Conservation (phyloP, 2,113 vertebrate genomes). For the Pelodiscus sinensis region DNA sequence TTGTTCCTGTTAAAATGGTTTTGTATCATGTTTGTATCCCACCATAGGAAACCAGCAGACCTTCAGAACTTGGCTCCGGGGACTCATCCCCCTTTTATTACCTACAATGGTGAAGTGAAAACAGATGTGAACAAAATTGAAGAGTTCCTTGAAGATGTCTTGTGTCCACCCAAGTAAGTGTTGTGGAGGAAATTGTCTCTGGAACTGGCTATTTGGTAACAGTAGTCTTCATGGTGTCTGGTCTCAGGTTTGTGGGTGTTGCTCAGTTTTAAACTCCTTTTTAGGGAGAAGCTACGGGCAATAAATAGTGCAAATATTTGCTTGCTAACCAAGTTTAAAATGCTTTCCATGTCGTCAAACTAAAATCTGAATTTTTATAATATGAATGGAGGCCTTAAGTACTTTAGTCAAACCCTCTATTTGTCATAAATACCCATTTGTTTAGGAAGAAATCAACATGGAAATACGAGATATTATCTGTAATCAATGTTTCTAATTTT, state of each 20-base stretch:
- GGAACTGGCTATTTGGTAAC: neutral
- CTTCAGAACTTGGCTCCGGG: slow-evolving; percentile 98
- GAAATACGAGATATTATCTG: neutral
- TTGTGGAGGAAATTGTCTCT: neutral
- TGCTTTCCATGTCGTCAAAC: neutral
- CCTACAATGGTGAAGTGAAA: slow-evolving; percentile 95
- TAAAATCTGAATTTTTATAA: neutral
- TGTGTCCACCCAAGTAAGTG: slow-evolving; percentile 95
- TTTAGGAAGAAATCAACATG: neutral
- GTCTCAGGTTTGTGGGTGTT: neutral
- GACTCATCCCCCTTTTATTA: slow-evolving; percentile 97
- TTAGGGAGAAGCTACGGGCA: neutral
- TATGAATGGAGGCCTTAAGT: neutral
- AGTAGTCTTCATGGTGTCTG: neutral
- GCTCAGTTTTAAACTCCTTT: neutral
- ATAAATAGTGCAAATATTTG: neutral
- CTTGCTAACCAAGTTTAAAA: neutral
- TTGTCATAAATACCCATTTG: neutral
- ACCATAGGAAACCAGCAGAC: slow-evolving; percentile 93
- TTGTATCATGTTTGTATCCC: neutral
- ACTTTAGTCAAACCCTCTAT: neutral
- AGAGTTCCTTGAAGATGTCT: slow-evolving; percentile 96
- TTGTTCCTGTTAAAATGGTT: neutral
- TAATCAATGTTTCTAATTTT: neutral
- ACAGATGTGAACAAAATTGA: slow-evolving; percentile 99